Evolutionary conservation across 2,888 invertebrate species (phyloP).

Genomic region (Archips xylosteana): DNA sequence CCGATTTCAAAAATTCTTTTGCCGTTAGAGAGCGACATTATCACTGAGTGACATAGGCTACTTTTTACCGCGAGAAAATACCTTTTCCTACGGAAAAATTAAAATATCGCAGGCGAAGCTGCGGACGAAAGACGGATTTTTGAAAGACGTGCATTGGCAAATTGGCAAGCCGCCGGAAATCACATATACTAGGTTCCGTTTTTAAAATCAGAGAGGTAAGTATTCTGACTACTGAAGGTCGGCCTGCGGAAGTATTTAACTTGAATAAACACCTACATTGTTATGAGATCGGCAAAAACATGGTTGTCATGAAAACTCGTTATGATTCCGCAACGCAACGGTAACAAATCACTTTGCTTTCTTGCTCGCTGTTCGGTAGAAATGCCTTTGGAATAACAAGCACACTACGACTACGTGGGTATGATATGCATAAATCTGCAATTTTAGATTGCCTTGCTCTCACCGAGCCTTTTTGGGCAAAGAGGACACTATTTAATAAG

Average conservation of each 20-base stretch:
- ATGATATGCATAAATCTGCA: conserved; percentile 37
- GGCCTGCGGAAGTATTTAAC: conserved; percentile 14
- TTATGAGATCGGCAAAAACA: conserved; percentile 26
- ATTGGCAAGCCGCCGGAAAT: neutral
- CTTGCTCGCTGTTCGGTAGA: conserved; percentile 37
- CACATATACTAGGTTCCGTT: neutral
- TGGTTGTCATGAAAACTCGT: conserved; percentile 27
- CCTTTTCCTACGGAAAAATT: too few relatives aligned
- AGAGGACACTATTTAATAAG: neutral
- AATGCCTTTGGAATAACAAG: conserved; percentile 43
- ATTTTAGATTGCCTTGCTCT: conserved; percentile 27
- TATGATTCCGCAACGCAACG: conserved; percentile 43
- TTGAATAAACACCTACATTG: neutral
- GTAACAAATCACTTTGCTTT: conserved; percentile 50
- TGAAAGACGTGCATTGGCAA: too few relatives aligned
- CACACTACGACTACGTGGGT: conserved; percentile 22
- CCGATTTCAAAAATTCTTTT: too few relatives aligned
- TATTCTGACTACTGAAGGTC: neutral
- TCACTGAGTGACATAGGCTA: too few relatives aligned
- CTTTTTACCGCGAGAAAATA: too few relatives aligned
- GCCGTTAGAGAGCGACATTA: too few relatives aligned
- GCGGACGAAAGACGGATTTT: too few relatives aligned
- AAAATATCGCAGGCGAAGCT: too few relatives aligned
- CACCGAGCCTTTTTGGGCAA: conserved; percentile 18
- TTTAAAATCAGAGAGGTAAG: neutral